phyloP scores from a whole-genome alignment of 2,113 vertebrate genomes.

The Gnathonemus longibarbis region DNA sequence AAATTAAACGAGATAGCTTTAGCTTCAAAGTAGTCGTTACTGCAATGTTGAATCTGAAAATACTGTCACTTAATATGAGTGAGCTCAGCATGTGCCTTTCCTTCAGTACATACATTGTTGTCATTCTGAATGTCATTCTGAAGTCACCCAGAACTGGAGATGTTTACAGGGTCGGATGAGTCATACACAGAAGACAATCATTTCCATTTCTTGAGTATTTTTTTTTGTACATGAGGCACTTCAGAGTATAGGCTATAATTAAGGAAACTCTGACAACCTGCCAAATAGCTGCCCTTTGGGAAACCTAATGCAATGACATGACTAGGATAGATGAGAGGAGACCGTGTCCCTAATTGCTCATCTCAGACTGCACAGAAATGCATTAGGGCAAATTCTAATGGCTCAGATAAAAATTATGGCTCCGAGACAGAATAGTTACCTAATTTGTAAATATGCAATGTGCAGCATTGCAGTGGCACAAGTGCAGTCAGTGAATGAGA shows the following conservation, averaged over 20 bases:
- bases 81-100: not conserved
- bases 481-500: not conserved
- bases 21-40: not conserved
- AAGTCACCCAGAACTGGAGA: not conserved
- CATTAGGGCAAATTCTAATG: not conserved
- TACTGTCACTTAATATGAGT: not conserved
- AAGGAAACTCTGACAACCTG: not conserved
- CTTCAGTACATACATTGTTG: not conserved
- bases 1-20: not conserved
- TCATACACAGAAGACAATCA: not conserved
- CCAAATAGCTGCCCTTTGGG: conserved; percentile 5
- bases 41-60: not conserved
- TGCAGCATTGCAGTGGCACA: not conserved
- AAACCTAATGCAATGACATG: not conserved
- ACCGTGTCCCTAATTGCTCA: not conserved
- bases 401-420: not conserved
- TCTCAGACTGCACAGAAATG: not conserved
- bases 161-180: not conserved
- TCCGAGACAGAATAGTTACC: not conserved
- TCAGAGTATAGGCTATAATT: not conserved
- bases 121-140: not conserved
- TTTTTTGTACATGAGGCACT: not conserved
- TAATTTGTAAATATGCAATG: not conserved
- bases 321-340: not conserved
- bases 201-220: conserved; percentile 4